A percentile compares a stretch with the other conserved stretches of the same genome.
Conservation (phyloP, 2,113 vertebrate species). For the Etheostoma spectabile region DNA sequence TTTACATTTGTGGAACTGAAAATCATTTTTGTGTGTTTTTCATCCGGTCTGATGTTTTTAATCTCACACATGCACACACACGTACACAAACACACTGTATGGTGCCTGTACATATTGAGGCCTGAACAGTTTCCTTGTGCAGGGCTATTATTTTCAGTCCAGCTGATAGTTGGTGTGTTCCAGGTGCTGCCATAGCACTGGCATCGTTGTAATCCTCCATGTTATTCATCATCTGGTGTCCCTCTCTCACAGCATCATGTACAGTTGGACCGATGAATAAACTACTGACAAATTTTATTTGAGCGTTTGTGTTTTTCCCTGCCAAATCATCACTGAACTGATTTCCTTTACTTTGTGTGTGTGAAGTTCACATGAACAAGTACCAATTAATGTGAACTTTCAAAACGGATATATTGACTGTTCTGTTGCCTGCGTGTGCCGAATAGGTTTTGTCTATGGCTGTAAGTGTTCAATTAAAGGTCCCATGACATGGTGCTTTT, state of each 20-base stretch:
- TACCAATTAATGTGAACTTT: too few relatives aligned
- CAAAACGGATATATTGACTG: too few relatives aligned
- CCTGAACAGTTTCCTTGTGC: slow-evolving; percentile 70
- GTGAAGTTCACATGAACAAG: too few relatives aligned
- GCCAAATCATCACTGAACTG: neutral
- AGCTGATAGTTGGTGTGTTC: slow-evolving; percentile 80
- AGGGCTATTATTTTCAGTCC: slow-evolving; percentile 71
- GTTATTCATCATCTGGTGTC: slow-evolving; percentile 74
- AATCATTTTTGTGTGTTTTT: slow-evolving; percentile 74
- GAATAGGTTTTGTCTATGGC: too few relatives aligned
- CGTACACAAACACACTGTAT: slow-evolving; percentile 57
- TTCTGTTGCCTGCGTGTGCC: too few relatives aligned
- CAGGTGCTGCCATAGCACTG: slow-evolving; percentile 79
- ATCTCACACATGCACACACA: slow-evolving; percentile 52
- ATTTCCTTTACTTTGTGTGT: neutral
- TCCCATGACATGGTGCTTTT: too few relatives aligned
- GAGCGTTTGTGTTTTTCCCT: slow-evolving; percentile 38
- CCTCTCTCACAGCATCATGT: slow-evolving; percentile 84
- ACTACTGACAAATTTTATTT: slow-evolving; percentile 80
- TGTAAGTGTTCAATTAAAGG: too few relatives aligned
- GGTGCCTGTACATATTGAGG: slow-evolving; percentile 75
- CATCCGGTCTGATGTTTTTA: slow-evolving; percentile 75
- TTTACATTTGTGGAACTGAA: slow-evolving; percentile 72
- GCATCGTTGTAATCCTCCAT: slow-evolving; percentile 75
- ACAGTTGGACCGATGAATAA: slow-evolving; percentile 83